Evolutionary conservation across 2,888 invertebrate genomes (phyloP).

Genomic region (Tanytarsus gracilentus): DNA sequence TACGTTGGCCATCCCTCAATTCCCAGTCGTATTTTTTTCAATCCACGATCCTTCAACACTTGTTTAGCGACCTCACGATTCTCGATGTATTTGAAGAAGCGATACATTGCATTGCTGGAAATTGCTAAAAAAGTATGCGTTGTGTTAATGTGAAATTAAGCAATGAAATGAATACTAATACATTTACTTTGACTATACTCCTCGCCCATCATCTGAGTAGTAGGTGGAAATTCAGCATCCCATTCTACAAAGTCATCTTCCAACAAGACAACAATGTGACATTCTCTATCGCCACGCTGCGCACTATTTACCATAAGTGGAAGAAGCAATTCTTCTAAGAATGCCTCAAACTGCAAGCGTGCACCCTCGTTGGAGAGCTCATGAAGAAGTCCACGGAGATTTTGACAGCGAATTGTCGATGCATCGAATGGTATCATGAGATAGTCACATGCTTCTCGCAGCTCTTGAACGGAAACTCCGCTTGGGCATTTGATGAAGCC

Average conservation of each 20-base stretch:
- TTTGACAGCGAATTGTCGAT: constrained; percentile 89
- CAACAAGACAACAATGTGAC: constrained; percentile 90
- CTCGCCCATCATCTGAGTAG: constrained; percentile 80
- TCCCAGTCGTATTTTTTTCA: constrained; percentile 97
- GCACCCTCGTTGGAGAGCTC: constrained; percentile 99
- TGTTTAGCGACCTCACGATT: constrained; percentile 98
- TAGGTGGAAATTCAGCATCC: constrained; percentile 97
- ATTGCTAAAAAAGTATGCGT: constrained; percentile 75
- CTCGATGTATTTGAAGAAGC: constrained; percentile 99
- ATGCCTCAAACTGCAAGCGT: constrained; percentile 89
- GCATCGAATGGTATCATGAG: constrained; percentile 96
- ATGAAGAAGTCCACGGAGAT: constrained; percentile 89
- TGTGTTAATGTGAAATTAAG: not conserved
- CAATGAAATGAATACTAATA: not conserved
- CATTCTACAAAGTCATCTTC: constrained; percentile 77
- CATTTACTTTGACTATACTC: constrained; percentile 88
- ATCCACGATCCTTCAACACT: constrained; percentile 94
- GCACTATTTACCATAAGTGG: constrained; percentile 94
- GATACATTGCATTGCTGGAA: constrained; percentile 87
- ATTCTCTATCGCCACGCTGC: constrained; percentile 91
- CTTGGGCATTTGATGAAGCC: constrained; percentile 88
- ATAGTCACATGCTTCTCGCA: constrained; percentile 98
- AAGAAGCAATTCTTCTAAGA: constrained; percentile 88
- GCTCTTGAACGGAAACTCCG: constrained; percentile 88
- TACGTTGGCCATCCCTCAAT: constrained; percentile 99